Percentiles rank a stretch among this genome's conserved stretches.
Conservation (phyloP, 2,797 vertebrate genomes). For the Pseudotriccus pelzelni region DNA sequence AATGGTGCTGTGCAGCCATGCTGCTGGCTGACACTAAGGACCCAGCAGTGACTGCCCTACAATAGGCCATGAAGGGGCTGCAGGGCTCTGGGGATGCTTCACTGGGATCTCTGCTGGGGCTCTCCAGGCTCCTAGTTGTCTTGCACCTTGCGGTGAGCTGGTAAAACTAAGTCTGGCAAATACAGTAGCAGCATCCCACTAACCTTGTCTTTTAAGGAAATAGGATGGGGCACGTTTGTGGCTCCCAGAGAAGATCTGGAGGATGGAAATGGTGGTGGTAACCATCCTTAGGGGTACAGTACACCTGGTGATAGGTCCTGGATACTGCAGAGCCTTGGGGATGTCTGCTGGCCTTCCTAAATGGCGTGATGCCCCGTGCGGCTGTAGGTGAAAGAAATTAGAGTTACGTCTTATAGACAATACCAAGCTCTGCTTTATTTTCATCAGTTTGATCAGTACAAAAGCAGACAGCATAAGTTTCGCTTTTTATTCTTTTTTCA, state of each 20-base stretch:
- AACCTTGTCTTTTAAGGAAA: background rate
- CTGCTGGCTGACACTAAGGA: background rate
- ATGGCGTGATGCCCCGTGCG: fast-evolving
- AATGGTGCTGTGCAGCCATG: fast-evolving
- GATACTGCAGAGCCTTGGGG: background rate
- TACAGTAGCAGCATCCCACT: fast-evolving
- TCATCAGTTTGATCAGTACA: slow-evolving; percentile 41
- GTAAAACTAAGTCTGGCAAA: background rate
- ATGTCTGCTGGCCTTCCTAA: background rate
- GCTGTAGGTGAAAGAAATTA: background rate
- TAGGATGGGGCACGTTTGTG: background rate
- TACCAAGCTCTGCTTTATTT: slow-evolving; percentile 46
- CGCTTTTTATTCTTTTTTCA: slow-evolving; percentile 43
- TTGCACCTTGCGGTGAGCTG: background rate
- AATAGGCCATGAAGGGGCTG: fast-evolving
- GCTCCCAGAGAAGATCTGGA: background rate
- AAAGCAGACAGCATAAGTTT: slow-evolving; percentile 42
- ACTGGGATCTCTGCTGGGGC: background rate
- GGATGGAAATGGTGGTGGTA: background rate
- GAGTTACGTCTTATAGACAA: background rate
- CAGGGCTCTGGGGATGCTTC: background rate
- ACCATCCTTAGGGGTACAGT: background rate
- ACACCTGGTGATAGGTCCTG: fast-evolving
- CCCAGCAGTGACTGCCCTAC: background rate
- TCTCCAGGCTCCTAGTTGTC: background rate